These are phyloP conservation scores for Leptopilina boulardi DNA, from an alignment of 1,140 invertebrate species.

Conservation along the genomic window DNA sequence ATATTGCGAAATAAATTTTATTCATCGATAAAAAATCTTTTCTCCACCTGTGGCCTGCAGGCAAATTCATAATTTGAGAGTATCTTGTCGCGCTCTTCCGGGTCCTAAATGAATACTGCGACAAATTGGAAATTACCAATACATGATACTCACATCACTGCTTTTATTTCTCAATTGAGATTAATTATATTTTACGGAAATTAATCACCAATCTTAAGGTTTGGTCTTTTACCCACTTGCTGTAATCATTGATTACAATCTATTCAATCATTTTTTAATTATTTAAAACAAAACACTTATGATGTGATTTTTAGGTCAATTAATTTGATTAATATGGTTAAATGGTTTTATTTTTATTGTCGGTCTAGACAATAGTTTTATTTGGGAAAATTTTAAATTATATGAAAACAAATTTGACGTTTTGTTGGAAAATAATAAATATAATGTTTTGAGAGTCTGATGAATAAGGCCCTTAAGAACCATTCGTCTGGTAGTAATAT, in stretches of 20 bases:
- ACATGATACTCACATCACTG: conserved; percentile 44
- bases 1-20: conserved; percentile 53
- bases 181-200: conserved; percentile 65
- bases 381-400: no score
- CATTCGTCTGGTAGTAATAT: conserved; percentile 42
- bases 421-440: background rate
- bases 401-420: no score
- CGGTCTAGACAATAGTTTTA: no score
- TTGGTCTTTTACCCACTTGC: conserved; percentile 51
- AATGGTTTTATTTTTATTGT: no score
- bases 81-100: conserved; percentile 27
- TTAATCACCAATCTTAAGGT: conserved; percentile 47
- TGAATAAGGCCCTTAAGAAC: conserved; percentile 27
- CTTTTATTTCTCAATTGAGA: conserved; percentile 61
- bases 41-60: conserved; percentile 47
- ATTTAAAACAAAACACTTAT: no score
- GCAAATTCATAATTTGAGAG: background rate
- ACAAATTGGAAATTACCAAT: conserved; percentile 70
- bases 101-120: conserved; percentile 50
- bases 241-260: conserved; percentile 58
- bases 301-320: no score
- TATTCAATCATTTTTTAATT: no score
- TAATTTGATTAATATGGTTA: no score
- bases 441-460: background rate
- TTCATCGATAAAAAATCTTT: conserved; percentile 51